These are phyloP conservation scores for Crotalus horridus DNA, from an alignment of 2,113 vertebrate genomes.

Conservation along the genomic window DNA sequence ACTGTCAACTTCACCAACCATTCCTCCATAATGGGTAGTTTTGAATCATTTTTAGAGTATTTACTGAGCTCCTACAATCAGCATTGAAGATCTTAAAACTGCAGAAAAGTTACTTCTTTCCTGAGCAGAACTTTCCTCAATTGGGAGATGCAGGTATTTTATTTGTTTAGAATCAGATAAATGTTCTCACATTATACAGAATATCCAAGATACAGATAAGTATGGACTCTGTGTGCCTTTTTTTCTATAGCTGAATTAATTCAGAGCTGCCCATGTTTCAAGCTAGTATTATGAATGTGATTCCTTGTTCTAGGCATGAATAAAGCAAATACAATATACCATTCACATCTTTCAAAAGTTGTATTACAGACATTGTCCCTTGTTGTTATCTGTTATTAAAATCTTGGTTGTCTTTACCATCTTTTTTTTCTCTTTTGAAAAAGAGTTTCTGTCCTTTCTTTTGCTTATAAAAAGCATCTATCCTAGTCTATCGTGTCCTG, in stretches of 20 bases:
- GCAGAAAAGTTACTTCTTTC: neutral
- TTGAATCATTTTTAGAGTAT: neutral
- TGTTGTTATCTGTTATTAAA: constrained; percentile 36
- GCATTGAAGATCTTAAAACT: neutral
- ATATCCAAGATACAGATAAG: neutral
- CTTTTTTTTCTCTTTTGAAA: neutral
- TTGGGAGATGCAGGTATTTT: neutral
- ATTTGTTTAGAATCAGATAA: neutral
- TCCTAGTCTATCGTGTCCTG: neutral
- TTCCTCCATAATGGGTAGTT: neutral
- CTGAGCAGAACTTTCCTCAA: neutral
- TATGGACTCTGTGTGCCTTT: neutral
- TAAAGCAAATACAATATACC: constrained; percentile 1
- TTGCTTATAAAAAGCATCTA: constrained; percentile 11
- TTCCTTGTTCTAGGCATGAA: constrained; percentile 16
- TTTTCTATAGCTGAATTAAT: neutral
- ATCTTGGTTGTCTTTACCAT: neutral
- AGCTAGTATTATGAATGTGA: neutral
- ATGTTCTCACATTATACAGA: neutral
- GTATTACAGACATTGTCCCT: neutral
- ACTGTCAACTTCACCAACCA: neutral
- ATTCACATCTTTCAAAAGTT: constrained; percentile 6
- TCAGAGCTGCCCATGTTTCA: neutral
- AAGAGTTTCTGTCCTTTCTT: constrained; percentile 35
- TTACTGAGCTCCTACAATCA: neutral